A percentile compares a stretch with the other conserved stretches of the same genome.
These are phyloP conservation scores for Tenodera sinensis DNA, from an alignment of 2,888 invertebrate genomes.

Conservation along the genomic window DNA sequence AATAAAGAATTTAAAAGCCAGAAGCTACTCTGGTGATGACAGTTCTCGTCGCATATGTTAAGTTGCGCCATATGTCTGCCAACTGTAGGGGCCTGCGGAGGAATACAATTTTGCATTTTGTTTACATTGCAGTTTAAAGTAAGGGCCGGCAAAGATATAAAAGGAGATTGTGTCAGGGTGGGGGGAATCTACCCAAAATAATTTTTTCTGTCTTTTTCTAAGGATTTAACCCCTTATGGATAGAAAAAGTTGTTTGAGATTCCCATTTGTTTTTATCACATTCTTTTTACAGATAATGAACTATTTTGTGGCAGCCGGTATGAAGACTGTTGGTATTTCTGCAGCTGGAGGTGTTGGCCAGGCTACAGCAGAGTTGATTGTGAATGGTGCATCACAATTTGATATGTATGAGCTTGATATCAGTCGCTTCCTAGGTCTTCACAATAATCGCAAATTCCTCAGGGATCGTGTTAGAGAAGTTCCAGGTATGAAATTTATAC, in stretches of 20 bases:
- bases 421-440: conserved; percentile 83
- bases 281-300: conserved; percentile 63
- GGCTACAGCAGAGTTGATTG: conserved; percentile 82
- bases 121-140: too few species aligned
- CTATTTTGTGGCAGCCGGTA: conserved; percentile 90
- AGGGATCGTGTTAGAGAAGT: conserved; percentile 89
- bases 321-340: conserved; percentile 94
- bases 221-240: not conserved
- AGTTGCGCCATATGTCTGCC: too few species aligned
- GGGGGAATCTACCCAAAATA: too few species aligned
- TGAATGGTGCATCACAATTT: conserved; percentile 71
- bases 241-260: not conserved
- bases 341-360: conserved; percentile 94
- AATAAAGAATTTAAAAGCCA: too few species aligned
- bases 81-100: too few species aligned
- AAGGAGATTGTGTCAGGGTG: too few species aligned
- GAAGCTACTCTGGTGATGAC: too few species aligned
- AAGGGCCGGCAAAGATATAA: too few species aligned
- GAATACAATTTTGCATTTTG: too few species aligned
- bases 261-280: not conserved
- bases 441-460: conserved; percentile 91
- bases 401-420: conserved; percentile 90
- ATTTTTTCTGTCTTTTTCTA: too few species aligned
- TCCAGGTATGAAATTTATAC: conserved; percentile 57
- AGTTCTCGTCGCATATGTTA: too few species aligned